Base-by-base conservation (phyloP, 2,797 vertebrate genomes). In the Adrianichthys oophorus region DNA sequence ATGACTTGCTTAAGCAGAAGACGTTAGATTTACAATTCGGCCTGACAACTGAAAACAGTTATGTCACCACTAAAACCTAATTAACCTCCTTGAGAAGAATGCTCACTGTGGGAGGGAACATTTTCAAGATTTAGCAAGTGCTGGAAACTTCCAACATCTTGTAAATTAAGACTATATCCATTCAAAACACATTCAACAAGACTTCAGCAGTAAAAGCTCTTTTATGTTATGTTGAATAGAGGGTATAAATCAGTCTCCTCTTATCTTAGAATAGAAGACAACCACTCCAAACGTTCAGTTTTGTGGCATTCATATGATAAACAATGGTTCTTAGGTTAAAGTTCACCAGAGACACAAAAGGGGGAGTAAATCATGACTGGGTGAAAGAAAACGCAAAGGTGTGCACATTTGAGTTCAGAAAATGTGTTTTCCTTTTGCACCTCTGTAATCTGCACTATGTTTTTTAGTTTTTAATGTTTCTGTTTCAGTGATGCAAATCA, bases 381-480 rank as follows among this genome's bases (percentile, higher is more conserved):
- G 65, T 70, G 50, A 54, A 32, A 32, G 32, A 52, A 62, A 55
- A 77, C 58, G 71, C 73, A 69, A 66, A 83, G 66, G 65, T 61
- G 73, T 65, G 62, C 46, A 41, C 62, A 53, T 21, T 53, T 14
- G 17, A 29, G 18, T 29, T 24, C 29, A 19, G 12, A 45, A 59
- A 48, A n/a, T 41, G 41, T 48, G 29, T 62, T 18, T 55, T 56
- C 60, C 61, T 60, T 70, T 52, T 2, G 40, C 67, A 56, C 76
- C 54, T 50, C 58, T 68, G 54, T 62, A 68, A 78, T 78, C 68
- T 24, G 74, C 69, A 56, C 57, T 13, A 16, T 37, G 24, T 72
- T 74, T 74, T 84, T 89, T 64, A 76, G 78, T 70, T 86, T 86
- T 82, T 26, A 5, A 26, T 26, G 26, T 74, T 84, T 89, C 63